Base-by-base conservation (phyloP, 1,140 invertebrate species). In the Dreissena rostriformis region DNA sequence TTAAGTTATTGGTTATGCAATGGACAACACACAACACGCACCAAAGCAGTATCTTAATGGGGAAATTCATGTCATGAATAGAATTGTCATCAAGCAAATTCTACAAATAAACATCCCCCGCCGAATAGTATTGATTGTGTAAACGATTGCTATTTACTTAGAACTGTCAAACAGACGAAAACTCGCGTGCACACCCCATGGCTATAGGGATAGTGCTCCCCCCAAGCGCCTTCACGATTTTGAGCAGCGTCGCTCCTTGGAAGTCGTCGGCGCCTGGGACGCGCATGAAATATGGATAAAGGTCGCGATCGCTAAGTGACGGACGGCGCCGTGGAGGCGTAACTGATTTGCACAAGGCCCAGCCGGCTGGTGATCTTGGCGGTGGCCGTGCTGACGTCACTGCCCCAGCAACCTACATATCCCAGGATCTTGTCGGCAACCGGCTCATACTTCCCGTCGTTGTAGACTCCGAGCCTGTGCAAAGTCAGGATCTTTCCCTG, bases 401-500 rank as follows among this genome's bases (percentile, higher is more conserved):
- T 82, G 0, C 71, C 67, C 80, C 70, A 82, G 17, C 80, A 63
- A 7, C 80, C 80, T 52, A 82, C 28, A 24, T 75, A 82, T 0
- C 80, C 80, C 51, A 82, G 57, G 28, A 82, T 75, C 29, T 75
- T 82, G 28, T 75, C 80, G 15, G 63, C 22, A 19, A 82, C 61
- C 39, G 0, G n/a, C n/a, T 22, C 26, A 68, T 75, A 82, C 15
- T 61, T 24, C 4, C 72, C 80, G 29, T 82, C 51, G 24, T 66
- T 63, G n/a, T 51, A 65, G 8, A 82, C 80, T 28, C 82, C 82
- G n/a, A 61, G 53, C 12, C 74, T 70, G 14, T 84, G 67, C 8
- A 84, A 39, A 0, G 82, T 71, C 14, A 84, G 22, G n/a, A 84
- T 61, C 17, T 78, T 77, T 52, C 77, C 82, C 57, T 84, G 74